phyloP scores from a whole-genome alignment of 2,797 vertebrate genomes.

The Acanthiza pusilla region DNA sequence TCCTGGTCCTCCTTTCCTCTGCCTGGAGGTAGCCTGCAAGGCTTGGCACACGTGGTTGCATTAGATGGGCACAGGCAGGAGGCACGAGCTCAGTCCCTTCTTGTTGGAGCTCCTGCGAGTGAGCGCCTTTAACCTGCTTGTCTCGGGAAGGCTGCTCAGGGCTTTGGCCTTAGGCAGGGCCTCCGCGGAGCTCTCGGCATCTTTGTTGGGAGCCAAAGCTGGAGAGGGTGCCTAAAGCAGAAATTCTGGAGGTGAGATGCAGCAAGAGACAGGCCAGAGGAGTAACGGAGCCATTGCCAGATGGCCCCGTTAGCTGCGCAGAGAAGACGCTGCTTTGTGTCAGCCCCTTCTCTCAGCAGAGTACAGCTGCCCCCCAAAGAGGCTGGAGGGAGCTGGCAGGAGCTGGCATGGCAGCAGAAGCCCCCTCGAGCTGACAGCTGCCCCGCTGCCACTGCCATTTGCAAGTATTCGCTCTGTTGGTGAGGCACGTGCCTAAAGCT shows the following conservation, averaged over 20 bases:
- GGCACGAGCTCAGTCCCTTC: neutral
- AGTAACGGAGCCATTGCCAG: too few species aligned
- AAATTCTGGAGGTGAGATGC: neutral
- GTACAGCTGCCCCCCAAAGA: too few species aligned
- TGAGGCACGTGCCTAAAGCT: too few species aligned
- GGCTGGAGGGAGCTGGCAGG: too few species aligned
- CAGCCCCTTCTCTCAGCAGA: too few species aligned
- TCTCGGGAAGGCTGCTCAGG: neutral
- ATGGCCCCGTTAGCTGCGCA: too few species aligned
- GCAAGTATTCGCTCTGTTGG: too few species aligned
- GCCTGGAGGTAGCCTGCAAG: neutral
- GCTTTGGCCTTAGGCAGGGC: neutral
- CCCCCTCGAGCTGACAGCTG: too few species aligned
- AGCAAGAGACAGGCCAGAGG: too few species aligned
- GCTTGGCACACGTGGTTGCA: accelerated
- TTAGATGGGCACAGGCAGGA: neutral
- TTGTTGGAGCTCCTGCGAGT: accelerated
- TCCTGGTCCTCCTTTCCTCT: neutral
- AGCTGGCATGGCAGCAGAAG: too few species aligned
- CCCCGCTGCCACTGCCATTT: too few species aligned
- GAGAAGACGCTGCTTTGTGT: too few species aligned
- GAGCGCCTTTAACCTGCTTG: accelerated
- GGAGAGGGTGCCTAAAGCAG: accelerated
- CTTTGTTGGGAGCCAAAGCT: neutral
- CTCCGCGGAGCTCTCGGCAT: accelerated